These are phyloP conservation scores for Otus sunia DNA, from an alignment of 2,113 vertebrate species.

Conservation along the genomic window DNA sequence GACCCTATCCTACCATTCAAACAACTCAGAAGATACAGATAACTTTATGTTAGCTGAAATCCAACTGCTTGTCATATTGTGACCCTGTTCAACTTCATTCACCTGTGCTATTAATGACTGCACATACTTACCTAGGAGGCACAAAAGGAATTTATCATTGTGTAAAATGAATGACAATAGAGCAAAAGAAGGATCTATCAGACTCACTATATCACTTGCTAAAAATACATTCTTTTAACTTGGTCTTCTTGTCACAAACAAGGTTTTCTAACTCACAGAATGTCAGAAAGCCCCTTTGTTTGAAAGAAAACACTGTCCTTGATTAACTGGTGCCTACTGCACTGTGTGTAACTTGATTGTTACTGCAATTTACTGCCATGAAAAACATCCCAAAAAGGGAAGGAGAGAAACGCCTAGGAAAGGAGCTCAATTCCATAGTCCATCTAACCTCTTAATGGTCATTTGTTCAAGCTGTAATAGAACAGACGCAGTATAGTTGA, in stretches of 20 bases:
- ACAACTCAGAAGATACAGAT: neutral
- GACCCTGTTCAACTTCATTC: neutral
- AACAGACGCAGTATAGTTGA: neutral
- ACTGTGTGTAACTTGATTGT: neutral
- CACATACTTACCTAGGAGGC: neutral
- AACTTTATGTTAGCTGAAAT: neutral
- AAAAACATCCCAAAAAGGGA: neutral
- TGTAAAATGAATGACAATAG: neutral
- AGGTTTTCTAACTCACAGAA: neutral
- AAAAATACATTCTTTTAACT: neutral
- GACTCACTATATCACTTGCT: neutral
- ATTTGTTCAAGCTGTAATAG: neutral
- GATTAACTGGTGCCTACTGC: neutral
- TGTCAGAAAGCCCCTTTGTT: neutral
- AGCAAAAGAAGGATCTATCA: neutral
- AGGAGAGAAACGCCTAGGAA: neutral
- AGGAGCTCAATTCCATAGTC: neutral
- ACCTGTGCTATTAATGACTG: neutral
- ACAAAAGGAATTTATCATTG: neutral
- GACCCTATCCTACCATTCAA: neutral
- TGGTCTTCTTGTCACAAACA: neutral
- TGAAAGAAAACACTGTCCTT: neutral
- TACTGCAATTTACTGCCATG: neutral
- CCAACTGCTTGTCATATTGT: neutral
- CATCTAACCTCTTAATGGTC: neutral